Conservation (phyloP, 2,113 vertebrate genomes). For the Aegotheles bennettii region DNA sequence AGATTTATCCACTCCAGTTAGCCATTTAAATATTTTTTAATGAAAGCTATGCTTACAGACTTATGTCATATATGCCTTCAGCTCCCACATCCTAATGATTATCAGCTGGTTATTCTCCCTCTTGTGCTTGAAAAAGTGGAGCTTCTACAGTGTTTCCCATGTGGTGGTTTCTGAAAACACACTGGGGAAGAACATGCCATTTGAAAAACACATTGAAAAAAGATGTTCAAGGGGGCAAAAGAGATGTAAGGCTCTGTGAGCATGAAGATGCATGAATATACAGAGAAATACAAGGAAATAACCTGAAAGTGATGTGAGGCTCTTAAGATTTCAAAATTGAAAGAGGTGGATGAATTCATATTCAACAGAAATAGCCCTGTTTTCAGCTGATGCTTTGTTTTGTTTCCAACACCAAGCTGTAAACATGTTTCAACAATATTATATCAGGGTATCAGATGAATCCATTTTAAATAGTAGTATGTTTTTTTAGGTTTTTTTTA, state of each 20-base stretch:
- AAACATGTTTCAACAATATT: background rate
- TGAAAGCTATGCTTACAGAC: background rate
- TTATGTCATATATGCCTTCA: slow-evolving; percentile 1
- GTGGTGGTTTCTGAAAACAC: background rate
- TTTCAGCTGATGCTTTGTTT: background rate
- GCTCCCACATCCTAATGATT: slow-evolving; percentile 31
- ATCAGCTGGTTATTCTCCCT: slow-evolving; percentile 32
- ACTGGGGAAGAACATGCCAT: background rate
- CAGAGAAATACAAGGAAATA: background rate
- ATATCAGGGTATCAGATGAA: background rate
- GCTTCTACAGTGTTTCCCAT: background rate
- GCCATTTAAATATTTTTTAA: background rate
- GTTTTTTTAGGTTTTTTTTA: background rate
- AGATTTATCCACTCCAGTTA: background rate
- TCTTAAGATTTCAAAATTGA: background rate
- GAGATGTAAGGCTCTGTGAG: background rate
- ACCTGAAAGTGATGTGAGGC: background rate
- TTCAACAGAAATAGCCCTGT: background rate
- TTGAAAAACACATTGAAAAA: background rate
- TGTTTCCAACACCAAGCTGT: background rate
- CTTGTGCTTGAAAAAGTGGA: background rate
- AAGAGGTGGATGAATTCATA: background rate
- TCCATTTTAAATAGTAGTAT: background rate
- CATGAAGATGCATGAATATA: background rate
- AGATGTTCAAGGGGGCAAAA: background rate